phyloP scores from a whole-genome alignment of 2,888 invertebrate genomes.

The Nomada goodeniana region DNA sequence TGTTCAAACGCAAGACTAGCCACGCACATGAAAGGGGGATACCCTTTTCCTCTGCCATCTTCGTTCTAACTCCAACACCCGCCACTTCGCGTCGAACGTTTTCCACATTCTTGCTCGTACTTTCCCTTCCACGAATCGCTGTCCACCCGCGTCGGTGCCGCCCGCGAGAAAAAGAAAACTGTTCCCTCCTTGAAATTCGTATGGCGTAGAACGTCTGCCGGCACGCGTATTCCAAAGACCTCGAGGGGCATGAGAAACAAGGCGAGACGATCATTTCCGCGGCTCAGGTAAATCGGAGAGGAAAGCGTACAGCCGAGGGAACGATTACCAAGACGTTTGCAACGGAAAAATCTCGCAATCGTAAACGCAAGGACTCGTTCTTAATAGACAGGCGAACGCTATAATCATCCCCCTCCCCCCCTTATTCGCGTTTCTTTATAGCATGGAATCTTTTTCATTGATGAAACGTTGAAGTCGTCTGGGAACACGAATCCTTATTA shows the following conservation, averaged over 20 bases:
- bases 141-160: background rate
- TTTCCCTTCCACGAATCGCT: background rate
- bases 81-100: background rate
- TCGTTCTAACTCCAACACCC: too few species aligned
- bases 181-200: constrained; percentile 7
- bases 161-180: background rate
- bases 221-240: background rate
- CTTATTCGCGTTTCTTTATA: too few species aligned
- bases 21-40: too few species aligned
- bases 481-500: background rate
- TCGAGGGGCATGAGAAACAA: background rate
- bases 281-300: background rate
- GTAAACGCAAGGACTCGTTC: background rate
- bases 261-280: background rate
- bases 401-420: background rate
- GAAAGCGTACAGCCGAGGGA: background rate
- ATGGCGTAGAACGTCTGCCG: background rate
- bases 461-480: background rate
- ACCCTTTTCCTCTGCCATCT: too few species aligned
- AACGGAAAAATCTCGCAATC: background rate
- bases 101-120: background rate
- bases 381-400: background rate
- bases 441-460: background rate
- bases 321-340: background rate
- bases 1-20: too few species aligned